These are phyloP conservation scores for Catocala sponsa DNA, from an alignment of 2,888 invertebrate genomes.

Conservation along the genomic window DNA sequence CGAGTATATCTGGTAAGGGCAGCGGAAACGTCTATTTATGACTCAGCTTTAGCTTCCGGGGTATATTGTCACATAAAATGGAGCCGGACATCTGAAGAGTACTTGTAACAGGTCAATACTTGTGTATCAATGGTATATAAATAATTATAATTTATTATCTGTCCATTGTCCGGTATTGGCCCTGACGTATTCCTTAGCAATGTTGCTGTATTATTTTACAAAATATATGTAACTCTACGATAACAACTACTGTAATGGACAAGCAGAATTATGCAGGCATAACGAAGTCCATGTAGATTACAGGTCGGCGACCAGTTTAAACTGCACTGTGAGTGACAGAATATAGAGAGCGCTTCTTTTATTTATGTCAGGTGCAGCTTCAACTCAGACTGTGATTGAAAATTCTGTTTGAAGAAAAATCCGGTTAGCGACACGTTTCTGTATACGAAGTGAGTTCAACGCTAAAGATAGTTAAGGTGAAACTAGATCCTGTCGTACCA, in stretches of 20 bases:
- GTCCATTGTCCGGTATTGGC: neutral
- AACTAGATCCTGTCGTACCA: too few relatives aligned
- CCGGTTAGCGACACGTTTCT: neutral
- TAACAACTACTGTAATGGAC: too few relatives aligned
- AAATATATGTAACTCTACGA: too few relatives aligned
- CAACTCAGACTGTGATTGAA: neutral
- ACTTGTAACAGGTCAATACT: slow-evolving; percentile 6
- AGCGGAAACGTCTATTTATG: slow-evolving; percentile 6
- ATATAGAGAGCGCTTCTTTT: neutral
- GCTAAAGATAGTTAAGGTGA: too few relatives aligned
- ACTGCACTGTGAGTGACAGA: neutral
- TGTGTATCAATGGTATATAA: slow-evolving; percentile 7
- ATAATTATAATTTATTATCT: slow-evolving; percentile 9
- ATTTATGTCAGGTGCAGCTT: slow-evolving; percentile 4
- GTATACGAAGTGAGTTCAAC: too few relatives aligned
- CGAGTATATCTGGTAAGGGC: neutral
- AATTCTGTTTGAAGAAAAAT: slow-evolving; percentile 3
- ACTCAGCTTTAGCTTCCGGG: neutral
- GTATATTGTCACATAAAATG: slow-evolving; percentile 6
- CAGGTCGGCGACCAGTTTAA: too few relatives aligned
- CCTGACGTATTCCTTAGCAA: neutral
- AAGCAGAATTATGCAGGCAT: too few relatives aligned
- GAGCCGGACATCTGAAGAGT: neutral
- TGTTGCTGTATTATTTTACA: neutral
- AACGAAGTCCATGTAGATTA: too few relatives aligned